Percentiles rank a stretch among this genome's conserved stretches.
Conservation (phyloP, 2,888 invertebrate species). For the Drosophila conformis region DNA sequence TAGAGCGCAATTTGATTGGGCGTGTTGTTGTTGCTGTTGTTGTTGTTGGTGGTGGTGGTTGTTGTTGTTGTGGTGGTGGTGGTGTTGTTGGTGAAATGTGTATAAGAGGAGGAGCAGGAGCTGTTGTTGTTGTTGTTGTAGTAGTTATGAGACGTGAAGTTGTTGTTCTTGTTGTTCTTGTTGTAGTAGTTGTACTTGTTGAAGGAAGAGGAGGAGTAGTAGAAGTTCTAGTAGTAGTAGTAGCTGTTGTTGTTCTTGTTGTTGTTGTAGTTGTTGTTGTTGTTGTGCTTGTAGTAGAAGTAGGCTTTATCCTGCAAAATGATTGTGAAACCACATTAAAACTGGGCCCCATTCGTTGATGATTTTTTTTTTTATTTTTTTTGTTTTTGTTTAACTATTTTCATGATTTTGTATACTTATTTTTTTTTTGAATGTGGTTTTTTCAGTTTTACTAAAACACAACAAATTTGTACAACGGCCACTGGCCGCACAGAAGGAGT, state of each 20-base stretch:
- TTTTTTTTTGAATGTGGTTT: conserved; percentile 14
- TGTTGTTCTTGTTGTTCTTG: conserved; percentile 75
- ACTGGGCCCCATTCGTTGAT: conserved; percentile 68
- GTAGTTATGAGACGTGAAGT: conserved; percentile 63
- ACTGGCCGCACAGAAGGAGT: conserved; percentile 24
- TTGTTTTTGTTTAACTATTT: conserved; percentile 32
- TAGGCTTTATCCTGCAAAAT: conserved; percentile 85
- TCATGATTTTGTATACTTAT: conserved; percentile 11
- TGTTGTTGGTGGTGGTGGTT: conserved; percentile 34
- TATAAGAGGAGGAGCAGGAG: conserved; percentile 80
- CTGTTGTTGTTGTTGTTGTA: conserved; percentile 76
- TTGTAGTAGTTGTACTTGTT: conserved; percentile 77
- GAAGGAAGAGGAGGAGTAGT: conserved; percentile 83
- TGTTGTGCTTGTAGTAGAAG: conserved; percentile 84
- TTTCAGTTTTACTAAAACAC: conserved; percentile 50
- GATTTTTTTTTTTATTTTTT: conserved; percentile 30
- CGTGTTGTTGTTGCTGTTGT: conserved; percentile 33
- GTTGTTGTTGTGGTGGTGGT: conserved; percentile 39
- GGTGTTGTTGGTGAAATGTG: conserved; percentile 73
- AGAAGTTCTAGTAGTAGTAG: conserved; percentile 81
- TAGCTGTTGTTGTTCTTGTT: conserved; percentile 47
- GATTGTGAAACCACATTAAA: conserved; percentile 85
- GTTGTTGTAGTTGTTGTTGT: conserved; percentile 70
- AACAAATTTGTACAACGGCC: conserved; percentile 50
- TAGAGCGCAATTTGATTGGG: conserved; percentile 50